Evolutionary conservation across 2,888 invertebrate species (phyloP).

Genomic region (Hermaeophaga mercurialis): DNA sequence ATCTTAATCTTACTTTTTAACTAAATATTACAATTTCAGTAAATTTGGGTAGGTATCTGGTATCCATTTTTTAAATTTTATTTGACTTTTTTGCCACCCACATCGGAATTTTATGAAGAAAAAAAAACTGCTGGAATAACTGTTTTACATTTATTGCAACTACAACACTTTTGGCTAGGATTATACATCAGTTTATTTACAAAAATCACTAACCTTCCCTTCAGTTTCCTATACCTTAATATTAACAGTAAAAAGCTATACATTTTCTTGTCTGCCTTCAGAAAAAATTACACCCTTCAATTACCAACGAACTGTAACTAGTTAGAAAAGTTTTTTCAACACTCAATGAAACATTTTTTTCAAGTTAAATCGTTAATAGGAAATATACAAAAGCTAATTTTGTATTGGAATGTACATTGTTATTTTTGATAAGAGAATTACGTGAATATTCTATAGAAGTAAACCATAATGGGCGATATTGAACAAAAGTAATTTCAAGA

Average conservation of each 20-base stretch:
- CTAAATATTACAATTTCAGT: too few species aligned
- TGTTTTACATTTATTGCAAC: slow-evolving; percentile 42
- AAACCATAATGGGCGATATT: too few species aligned
- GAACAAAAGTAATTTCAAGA: too few species aligned
- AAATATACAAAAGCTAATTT: slow-evolving; percentile 6
- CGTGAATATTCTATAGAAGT: too few species aligned
- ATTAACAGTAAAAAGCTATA: slow-evolving; percentile 40
- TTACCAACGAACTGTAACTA: not conserved
- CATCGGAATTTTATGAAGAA: not conserved
- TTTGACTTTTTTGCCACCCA: too few species aligned
- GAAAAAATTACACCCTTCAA: slow-evolving; percentile 6
- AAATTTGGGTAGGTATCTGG: too few species aligned
- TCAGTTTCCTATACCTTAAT: slow-evolving; percentile 31
- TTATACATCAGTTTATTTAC: slow-evolving; percentile 41
- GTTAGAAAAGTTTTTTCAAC: slow-evolving; percentile 2
- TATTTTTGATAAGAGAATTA: not conserved
- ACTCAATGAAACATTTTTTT: slow-evolving; percentile 5
- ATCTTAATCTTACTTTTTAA: too few species aligned
- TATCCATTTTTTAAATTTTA: too few species aligned
- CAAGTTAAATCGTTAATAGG: not conserved
- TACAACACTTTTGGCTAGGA: slow-evolving; percentile 45
- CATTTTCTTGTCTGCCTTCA: slow-evolving; percentile 20
- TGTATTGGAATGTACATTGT: slow-evolving; percentile 6
- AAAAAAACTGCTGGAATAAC: slow-evolving; percentile 1
- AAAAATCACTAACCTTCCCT: slow-evolving; percentile 43